phyloP scores from a whole-genome alignment of 2,888 invertebrate species.

The Microctonus hyperodae region DNA sequence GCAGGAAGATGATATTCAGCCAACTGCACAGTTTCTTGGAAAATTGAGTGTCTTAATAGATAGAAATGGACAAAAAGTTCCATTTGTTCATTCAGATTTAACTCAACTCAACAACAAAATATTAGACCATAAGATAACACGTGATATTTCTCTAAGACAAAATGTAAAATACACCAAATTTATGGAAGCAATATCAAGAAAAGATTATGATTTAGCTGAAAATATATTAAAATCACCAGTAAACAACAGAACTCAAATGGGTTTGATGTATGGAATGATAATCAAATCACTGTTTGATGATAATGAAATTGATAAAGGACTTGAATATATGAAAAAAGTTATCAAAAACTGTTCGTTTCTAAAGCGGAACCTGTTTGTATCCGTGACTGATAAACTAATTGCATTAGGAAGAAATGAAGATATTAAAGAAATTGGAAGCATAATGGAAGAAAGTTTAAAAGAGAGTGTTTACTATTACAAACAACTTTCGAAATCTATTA shows the following conservation, averaged over 20 bases:
- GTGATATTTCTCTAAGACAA: neutral
- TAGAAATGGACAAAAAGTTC: conserved; percentile 71
- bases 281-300: neutral
- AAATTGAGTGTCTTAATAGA: conserved; percentile 73
- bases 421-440: neutral
- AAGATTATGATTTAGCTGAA: conserved; percentile 27
- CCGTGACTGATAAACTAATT: neutral
- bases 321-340: neutral
- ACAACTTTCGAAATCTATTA: neutral
- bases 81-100: conserved; percentile 67
- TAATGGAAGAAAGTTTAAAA: neutral
- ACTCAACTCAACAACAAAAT: neutral
- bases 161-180: conserved; percentile 1
- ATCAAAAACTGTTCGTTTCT: neutral
- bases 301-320: conserved; percentile 4
- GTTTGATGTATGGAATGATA: neutral
- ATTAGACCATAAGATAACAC: too few species aligned
- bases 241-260: neutral
- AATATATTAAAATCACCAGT: neutral
- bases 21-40: conserved; percentile 73
- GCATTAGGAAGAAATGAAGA: neutral
- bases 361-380: too few species aligned
- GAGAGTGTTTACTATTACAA: neutral
- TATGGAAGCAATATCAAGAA: neutral
- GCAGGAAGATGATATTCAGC: conserved; percentile 82